A percentile compares a stretch with the other conserved stretches of the same genome.
Evolutionary conservation across 1,140 invertebrate genomes (phyloP).

Genomic region (Liolophura sinensis): DNA sequence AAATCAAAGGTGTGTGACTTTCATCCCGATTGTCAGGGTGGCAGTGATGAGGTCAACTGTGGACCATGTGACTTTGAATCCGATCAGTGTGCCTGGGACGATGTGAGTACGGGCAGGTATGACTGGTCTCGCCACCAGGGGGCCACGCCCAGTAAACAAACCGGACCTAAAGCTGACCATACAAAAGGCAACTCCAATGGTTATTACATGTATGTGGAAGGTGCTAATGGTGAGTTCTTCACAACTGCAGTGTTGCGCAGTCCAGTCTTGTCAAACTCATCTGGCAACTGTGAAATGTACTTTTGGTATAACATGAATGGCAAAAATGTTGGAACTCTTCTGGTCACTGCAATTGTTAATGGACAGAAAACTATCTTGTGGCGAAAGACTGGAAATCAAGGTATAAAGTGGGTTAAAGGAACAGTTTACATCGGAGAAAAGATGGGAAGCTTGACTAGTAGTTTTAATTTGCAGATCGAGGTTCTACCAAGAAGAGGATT

Average conservation of each 20-base stretch:
- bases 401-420: constrained; percentile 28
- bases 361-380: constrained; percentile 18
- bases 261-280: constrained; percentile 37
- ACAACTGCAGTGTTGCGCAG: constrained; percentile 37
- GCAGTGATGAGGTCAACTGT: constrained; percentile 49
- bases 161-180: constrained; percentile 33
- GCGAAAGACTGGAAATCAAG: constrained; percentile 13
- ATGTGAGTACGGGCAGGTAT: constrained; percentile 47
- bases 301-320: constrained; percentile 81
- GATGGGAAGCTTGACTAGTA: constrained; percentile 18
- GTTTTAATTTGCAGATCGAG: constrained; percentile 25
- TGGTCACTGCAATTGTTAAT: constrained; percentile 28
- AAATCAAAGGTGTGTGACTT: constrained; percentile 39
- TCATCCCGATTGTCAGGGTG: constrained; percentile 40
- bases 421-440: constrained; percentile 33
- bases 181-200: constrained; percentile 28
- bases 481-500: constrained; percentile 25
- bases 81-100: constrained; percentile 47
- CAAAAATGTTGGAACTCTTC: constrained; percentile 25
- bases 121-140: constrained; percentile 38
- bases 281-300: constrained; percentile 38
- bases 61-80: constrained; percentile 53
- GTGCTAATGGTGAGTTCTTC: constrained; percentile 39
- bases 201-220: constrained; percentile 44
- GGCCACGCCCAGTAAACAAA: constrained; percentile 13